These are phyloP conservation scores for Sylvietta virens DNA, from an alignment of 2,113 vertebrate species.

Conservation along the genomic window DNA sequence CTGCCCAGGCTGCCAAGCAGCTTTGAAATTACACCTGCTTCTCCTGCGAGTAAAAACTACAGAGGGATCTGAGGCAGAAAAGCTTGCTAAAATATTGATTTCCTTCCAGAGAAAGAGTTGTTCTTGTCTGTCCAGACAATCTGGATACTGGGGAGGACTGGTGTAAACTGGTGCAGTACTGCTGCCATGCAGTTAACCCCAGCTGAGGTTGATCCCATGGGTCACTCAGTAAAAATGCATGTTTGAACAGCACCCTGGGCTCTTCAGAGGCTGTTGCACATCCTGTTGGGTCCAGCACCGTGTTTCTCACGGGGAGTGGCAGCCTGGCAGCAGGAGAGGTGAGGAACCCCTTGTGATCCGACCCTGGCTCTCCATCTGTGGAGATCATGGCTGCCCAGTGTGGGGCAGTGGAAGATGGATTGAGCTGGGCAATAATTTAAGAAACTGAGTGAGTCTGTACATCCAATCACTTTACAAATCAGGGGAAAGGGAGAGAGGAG, in stretches of 20 bases:
- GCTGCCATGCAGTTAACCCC: neutral
- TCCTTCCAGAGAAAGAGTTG: neutral
- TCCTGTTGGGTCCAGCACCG: accelerated
- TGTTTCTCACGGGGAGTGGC: neutral
- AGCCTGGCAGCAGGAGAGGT: neutral
- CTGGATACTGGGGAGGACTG: neutral
- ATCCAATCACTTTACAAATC: slow-evolving; percentile 77
- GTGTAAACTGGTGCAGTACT: neutral
- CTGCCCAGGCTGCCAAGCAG: neutral
- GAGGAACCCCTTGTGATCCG: accelerated
- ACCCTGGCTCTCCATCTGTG: neutral
- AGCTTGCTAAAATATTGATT: neutral
- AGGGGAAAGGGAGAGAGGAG: slow-evolving; percentile 67
- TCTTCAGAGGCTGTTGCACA: neutral
- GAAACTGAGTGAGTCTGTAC: slow-evolving; percentile 72
- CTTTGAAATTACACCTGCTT: neutral
- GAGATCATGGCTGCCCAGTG: neutral
- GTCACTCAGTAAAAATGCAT: accelerated
- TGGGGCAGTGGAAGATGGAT: slow-evolving; percentile 56
- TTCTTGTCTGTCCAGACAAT: neutral
- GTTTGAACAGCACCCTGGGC: neutral
- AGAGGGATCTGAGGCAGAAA: neutral
- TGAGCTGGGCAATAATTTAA: slow-evolving; percentile 72
- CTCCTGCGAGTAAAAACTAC: neutral
- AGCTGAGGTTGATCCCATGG: neutral